A percentile compares a stretch with the other conserved stretches of the same genome.
Conservation (phyloP, 2,797 vertebrate species). For the Lemur catta region DNA sequence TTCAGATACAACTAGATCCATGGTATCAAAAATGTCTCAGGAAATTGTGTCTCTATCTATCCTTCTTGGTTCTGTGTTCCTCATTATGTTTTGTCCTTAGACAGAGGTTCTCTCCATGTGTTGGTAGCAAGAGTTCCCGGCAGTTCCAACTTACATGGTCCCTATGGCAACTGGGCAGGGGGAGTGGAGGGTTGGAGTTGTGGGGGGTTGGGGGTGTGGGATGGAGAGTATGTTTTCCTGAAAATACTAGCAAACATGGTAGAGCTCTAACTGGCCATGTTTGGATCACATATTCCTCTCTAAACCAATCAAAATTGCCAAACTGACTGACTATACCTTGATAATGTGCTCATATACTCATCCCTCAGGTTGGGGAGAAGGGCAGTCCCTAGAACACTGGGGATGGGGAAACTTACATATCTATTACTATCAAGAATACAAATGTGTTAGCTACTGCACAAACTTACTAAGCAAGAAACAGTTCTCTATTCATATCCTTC, state of each 20-base stretch:
- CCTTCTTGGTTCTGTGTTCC: not conserved
- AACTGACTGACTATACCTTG: not conserved
- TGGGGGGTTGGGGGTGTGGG: not conserved
- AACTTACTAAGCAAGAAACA: not conserved
- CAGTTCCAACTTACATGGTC: not conserved
- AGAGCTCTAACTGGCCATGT: not conserved
- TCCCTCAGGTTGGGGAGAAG: rapidly evolving
- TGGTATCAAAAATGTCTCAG: not conserved
- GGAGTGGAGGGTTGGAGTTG: no score
- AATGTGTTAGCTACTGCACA: not conserved
- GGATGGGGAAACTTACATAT: not conserved
- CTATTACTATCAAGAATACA: not conserved
- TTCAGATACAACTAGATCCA: not conserved
- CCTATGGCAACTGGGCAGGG: not conserved
- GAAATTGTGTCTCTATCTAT: not conserved
- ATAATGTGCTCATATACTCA: not conserved
- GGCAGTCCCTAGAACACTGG: not conserved
- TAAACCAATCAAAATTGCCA: not conserved
- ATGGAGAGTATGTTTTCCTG: not conserved
- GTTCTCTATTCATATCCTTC: not conserved
- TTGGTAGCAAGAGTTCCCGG: not conserved
- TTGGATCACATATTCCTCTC: not conserved
- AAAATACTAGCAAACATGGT: not conserved
- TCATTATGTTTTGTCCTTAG: not conserved
- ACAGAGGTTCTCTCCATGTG: not conserved